A percentile compares a stretch with the other conserved stretches of the same genome.
phyloP scores from a whole-genome alignment of 1,140 invertebrate species.

The Armadillidium nasatum region DNA sequence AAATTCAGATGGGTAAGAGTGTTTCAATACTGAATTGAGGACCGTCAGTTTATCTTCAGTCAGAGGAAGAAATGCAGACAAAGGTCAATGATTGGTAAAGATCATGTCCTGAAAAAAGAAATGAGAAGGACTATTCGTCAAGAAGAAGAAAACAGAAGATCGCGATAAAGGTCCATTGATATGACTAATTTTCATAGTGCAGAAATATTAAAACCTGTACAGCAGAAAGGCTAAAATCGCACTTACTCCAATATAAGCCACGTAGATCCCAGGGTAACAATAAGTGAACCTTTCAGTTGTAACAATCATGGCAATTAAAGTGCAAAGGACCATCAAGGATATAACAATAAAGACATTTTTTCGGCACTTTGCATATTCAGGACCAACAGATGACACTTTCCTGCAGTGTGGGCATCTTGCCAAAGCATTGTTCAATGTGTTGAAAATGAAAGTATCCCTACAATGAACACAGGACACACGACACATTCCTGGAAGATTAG shows the following conservation, averaged over 20 bases:
- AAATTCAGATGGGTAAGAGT: no score
- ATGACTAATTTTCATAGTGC: slow-evolving; percentile 79
- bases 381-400: slow-evolving; percentile 83
- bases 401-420: slow-evolving; percentile 84
- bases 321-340: slow-evolving; percentile 63
- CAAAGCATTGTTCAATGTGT: slow-evolving; percentile 14
- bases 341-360: slow-evolving; percentile 74
- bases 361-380: slow-evolving; percentile 70
- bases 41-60: no score
- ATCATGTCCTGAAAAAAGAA: no score
- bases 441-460: slow-evolving; percentile 88
- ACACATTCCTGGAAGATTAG: slow-evolving; percentile 86
- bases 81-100: no score
- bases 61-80: no score
- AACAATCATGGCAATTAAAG: slow-evolving; percentile 75
- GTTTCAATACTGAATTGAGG: no score
- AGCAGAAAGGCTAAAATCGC: slow-evolving; percentile 60
- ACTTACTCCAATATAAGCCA: slow-evolving; percentile 64
- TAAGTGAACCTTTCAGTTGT: slow-evolving; percentile 56
- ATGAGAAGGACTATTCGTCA: no score
- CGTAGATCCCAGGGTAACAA: slow-evolving; percentile 64
- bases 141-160: slow-evolving; percentile 19
- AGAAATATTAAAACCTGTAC: slow-evolving; percentile 77
- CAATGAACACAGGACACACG: slow-evolving; percentile 91
- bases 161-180: slow-evolving; percentile 71